phyloP scores from a whole-genome alignment of 2,888 invertebrate species.

The Keiferia lycopersicella region DNA sequence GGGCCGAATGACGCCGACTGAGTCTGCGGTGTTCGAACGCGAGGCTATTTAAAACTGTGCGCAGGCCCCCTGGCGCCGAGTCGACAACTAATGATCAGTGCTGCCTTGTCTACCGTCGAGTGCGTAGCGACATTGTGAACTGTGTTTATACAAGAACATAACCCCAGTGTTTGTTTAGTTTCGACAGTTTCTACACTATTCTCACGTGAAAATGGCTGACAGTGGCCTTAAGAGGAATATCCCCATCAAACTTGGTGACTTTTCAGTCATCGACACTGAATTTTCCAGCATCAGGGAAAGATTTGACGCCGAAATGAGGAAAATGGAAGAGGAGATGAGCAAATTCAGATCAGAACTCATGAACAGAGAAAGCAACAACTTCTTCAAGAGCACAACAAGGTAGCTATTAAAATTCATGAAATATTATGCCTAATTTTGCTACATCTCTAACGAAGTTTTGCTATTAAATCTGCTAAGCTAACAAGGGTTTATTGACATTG shows the following conservation, averaged over 20 bases:
- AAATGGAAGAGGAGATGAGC: conserved; percentile 99
- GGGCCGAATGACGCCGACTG: conserved; percentile 71
- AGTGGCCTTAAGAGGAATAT: conserved; percentile 92
- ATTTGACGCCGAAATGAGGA: conserved; percentile 98
- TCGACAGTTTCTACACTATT: conserved; percentile 56
- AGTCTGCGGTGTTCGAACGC: conserved; percentile 66
- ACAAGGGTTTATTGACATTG: not conserved
- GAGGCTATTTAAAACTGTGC: conserved; percentile 82
- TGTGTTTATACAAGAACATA: conserved; percentile 74
- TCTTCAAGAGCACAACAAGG: conserved; percentile 95
- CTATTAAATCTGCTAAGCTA: not conserved
- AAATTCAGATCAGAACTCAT: conserved; percentile 95
- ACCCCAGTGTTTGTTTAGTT: conserved; percentile 78
- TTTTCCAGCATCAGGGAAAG: conserved; percentile 97
- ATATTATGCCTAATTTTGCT: not conserved
- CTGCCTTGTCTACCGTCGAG: conserved; percentile 73
- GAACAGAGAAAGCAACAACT: conserved; percentile 95
- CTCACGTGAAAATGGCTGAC: conserved; percentile 87
- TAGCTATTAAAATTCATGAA: conserved; percentile 69
- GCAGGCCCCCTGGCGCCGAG: conserved; percentile 80
- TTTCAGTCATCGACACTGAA: conserved; percentile 97
- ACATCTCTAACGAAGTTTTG: not conserved
- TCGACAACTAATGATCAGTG: conserved; percentile 79
- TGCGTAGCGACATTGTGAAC: conserved; percentile 67
- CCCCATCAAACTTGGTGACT: conserved; percentile 96